Base-by-base conservation (phyloP, 2,113 vertebrate genomes). In the Vidua macroura region DNA sequence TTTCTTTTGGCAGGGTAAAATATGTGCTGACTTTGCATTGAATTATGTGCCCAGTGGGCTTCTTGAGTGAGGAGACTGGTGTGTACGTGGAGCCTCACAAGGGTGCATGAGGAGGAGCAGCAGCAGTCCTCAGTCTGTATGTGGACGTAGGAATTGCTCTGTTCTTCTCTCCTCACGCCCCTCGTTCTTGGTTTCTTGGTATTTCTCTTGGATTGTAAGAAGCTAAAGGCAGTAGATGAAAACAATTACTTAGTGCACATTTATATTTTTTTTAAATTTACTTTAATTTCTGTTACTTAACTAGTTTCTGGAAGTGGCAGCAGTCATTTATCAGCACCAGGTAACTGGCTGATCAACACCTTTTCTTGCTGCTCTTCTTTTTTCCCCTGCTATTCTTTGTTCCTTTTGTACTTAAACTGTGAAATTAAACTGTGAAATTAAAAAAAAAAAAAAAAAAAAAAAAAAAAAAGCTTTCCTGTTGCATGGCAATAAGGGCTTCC, bases 281-380 rank as follows among this genome's bases (percentile, higher is more conserved):
- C 13, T 49, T 51, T 28, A 33, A 9, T 55, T 72, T 67, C 10
- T 30, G 10, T 77, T 78, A 6, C 21, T 77, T 66, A 9, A 51
- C 8, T 52, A 68, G 16, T 92, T 97, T 96, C 92, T 97, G 91
- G 86, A 97, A 96, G 59, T 18, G 52, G 63, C 82, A 96, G 75
- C 23, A 63, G 8, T 68, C 15, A 49, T 28, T 79, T 83, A 53
- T 49, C 75, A 62, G 48, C 75, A 63, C 73, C 59, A 58, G 88
- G 44, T 95, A 80, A 82, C 58, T 52, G 69, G 62, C 58, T 83
- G 75, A 91, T 46, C 23, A 21, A 76, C 44, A 83, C 20, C 52
- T 73, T 67, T 85, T 77, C 90, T 85, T 85, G 48, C 37, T 77
- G 22, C 64, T 77, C 30, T 52, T 88, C 21, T 63, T 69, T 37